These are phyloP conservation scores for Odontamblyopus lacepedii DNA, from an alignment of 2,797 vertebrate species.

Conservation along the genomic window DNA sequence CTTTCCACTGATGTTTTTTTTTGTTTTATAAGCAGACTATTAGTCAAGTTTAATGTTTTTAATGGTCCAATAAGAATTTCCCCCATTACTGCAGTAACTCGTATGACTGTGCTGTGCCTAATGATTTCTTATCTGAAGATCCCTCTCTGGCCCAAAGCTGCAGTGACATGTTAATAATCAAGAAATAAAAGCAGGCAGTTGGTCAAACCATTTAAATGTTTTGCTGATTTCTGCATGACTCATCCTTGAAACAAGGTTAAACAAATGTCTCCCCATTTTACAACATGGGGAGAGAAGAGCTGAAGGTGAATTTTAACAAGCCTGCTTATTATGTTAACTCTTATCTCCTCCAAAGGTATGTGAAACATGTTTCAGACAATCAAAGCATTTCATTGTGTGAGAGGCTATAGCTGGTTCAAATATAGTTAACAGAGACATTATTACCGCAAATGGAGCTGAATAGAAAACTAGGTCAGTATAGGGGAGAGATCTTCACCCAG, in stretches of 20 bases:
- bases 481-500: constrained; percentile 19
- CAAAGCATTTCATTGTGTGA: constrained; percentile 20
- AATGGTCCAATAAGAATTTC: not conserved
- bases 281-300: constrained; percentile 11
- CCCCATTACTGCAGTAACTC: not conserved
- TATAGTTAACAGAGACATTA: constrained; percentile 26
- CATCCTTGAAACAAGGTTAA: constrained; percentile 23
- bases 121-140: too few species aligned
- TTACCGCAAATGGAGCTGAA: constrained; percentile 9
- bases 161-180: constrained; percentile 2
- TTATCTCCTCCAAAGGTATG: constrained; percentile 22
- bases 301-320: constrained; percentile 18
- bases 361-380: constrained; percentile 17
- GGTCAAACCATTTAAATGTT: not conserved
- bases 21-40: not conserved
- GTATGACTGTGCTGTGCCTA: not conserved
- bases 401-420: constrained; percentile 22
- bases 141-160: not conserved
- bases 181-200: not conserved
- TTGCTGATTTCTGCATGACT: constrained; percentile 5
- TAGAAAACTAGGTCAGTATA: constrained; percentile 52
- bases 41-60: not conserved
- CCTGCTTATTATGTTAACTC: constrained; percentile 7
- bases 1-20: too few species aligned
- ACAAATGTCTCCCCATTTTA: constrained; percentile 32